A percentile compares a stretch with the other conserved stretches of the same genome.
phyloP scores from a whole-genome alignment of 2,888 invertebrate genomes.

The Drosophila glabriapex region DNA sequence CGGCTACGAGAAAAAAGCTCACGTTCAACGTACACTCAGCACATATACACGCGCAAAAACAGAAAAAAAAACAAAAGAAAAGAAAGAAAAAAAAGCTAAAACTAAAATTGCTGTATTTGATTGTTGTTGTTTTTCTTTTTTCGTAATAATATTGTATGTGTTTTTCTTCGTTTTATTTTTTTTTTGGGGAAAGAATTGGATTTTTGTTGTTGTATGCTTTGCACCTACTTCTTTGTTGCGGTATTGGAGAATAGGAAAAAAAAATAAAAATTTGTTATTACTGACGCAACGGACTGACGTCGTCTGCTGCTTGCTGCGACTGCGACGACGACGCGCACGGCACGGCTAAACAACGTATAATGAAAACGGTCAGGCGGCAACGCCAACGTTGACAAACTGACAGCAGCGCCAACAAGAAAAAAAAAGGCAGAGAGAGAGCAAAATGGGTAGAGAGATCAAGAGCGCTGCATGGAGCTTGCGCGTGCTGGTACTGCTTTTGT shows the following conservation, averaged over 20 bases:
- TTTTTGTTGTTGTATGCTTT: conserved; percentile 9
- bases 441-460: conserved; percentile 11
- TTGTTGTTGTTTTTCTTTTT: conserved; percentile 24
- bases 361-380: conserved; percentile 55
- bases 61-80: neutral
- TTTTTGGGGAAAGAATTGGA: neutral
- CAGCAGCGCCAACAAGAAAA: conserved; percentile 34
- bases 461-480: conserved; percentile 50
- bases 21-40: conserved; percentile 31
- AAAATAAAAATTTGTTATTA: conserved; percentile 46
- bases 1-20: conserved; percentile 46
- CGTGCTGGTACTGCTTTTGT: conserved; percentile 32
- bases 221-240: conserved; percentile 59
- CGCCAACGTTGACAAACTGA: conserved; percentile 63
- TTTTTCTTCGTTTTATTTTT: neutral
- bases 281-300: conserved; percentile 76
- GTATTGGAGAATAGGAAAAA: conserved; percentile 32
- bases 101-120: conserved; percentile 37
- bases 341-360: conserved; percentile 72
- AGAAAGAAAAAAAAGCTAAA: conserved; percentile 27
- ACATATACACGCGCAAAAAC: conserved; percentile 19
- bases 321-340: conserved; percentile 73
- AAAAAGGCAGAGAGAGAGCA: conserved; percentile 5
- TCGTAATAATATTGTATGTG: conserved; percentile 3
- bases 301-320: conserved; percentile 69